These are phyloP conservation scores for Anagrus nilaparvatae DNA, from an alignment of 1,140 invertebrate genomes.

Conservation along the genomic window DNA sequence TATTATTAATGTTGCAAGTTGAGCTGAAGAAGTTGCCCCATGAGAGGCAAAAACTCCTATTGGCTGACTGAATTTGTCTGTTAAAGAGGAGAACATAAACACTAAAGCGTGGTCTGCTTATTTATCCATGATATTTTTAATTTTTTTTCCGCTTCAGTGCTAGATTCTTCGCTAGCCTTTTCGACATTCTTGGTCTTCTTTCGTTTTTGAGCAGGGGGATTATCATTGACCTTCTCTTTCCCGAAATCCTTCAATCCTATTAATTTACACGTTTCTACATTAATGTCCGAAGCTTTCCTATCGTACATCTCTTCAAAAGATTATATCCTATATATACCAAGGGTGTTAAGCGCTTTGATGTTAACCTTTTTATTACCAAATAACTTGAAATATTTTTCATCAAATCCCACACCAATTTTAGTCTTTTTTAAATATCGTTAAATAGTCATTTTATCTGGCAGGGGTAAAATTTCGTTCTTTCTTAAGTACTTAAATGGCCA, in stretches of 20 bases:
- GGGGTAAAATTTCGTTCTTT: conserved; percentile 9
- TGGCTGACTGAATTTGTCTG: conserved; percentile 14
- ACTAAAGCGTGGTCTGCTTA: conserved; percentile 19
- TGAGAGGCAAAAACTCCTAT: conserved; percentile 17
- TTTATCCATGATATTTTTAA: background rate
- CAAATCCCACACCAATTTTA: conserved; percentile 14
- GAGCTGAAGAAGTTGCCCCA: conserved; percentile 12
- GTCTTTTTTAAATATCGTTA: conserved; percentile 1
- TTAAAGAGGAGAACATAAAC: conserved; percentile 17
- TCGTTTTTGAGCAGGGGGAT: no score
- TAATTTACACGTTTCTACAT: conserved; percentile 9
- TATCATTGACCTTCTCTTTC: no score
- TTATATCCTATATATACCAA: conserved; percentile 12
- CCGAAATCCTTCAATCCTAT: conserved; percentile 12
- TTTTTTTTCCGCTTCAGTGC: no score
- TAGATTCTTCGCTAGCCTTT: no score
- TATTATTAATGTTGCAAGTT: conserved; percentile 16
- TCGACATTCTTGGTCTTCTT: no score
- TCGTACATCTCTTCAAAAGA: conserved; percentile 12
- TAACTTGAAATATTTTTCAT: conserved; percentile 17
- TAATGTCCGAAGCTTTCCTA: conserved; percentile 7
- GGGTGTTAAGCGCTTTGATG: conserved; percentile 2
- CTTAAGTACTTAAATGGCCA: no score
- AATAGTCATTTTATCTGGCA: conserved; percentile 6
- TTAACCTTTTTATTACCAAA: conserved; percentile 9